Percentiles rank a stretch among this genome's conserved stretches.
Conservation (phyloP, 2,113 vertebrate genomes). For the Oncorhynchus clarkii region DNA sequence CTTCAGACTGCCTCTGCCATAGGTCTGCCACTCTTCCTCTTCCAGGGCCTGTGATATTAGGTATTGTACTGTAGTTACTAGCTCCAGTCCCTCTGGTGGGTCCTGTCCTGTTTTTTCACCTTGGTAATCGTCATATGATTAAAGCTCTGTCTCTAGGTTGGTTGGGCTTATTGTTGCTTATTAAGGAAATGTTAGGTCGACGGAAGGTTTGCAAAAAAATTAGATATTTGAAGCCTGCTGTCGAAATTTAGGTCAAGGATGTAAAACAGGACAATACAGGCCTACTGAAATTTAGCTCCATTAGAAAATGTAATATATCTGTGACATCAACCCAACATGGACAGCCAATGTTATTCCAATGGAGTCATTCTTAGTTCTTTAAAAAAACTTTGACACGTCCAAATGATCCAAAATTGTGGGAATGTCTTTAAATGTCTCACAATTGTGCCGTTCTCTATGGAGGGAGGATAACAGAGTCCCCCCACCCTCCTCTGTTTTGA, state of each 20-base stretch:
- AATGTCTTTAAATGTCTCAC: conserved; percentile 29
- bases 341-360: conserved; percentile 40
- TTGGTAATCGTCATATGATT: conserved; percentile 59
- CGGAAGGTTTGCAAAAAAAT: conserved; percentile 47
- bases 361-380: conserved; percentile 35
- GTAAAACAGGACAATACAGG: conserved; percentile 52
- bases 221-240: conserved; percentile 48
- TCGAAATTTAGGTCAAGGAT: conserved; percentile 62
- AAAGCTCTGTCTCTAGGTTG: conserved; percentile 49
- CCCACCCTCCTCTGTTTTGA: too few relatives aligned
- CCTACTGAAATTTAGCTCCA: conserved; percentile 45
- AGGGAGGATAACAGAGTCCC: not conserved
- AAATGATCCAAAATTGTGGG: conserved; percentile 19
- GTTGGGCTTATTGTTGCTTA: conserved; percentile 23
- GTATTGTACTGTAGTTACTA: conserved; percentile 16
- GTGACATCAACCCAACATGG: conserved; percentile 46
- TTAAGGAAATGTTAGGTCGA: too few relatives aligned
- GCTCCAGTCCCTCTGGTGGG: conserved; percentile 43
- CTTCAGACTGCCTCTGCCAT: conserved; percentile 43
- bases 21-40: conserved; percentile 7
- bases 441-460: too few relatives aligned
- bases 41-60: conserved; percentile 29
- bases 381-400: conserved; percentile 28
- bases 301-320: conserved; percentile 51
- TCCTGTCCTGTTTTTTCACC: conserved; percentile 51